Evolutionary conservation across 2,888 invertebrate genomes (phyloP), one percentile per base, ranked within the genome.

Genomic region (Cataglyphis cursor): DNA sequence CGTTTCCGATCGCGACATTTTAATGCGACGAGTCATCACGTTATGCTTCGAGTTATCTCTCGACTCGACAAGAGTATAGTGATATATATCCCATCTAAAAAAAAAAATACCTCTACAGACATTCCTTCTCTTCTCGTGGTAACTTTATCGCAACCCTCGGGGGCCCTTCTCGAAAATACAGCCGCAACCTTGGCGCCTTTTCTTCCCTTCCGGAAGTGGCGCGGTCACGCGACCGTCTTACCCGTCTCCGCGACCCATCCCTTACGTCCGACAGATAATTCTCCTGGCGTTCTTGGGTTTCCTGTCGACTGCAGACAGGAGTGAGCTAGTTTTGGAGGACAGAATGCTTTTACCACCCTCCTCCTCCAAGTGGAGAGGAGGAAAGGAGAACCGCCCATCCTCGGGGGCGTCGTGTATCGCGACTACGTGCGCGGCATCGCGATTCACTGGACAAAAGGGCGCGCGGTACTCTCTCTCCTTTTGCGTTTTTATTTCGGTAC

Each of bases 341-440:
- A 91, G 86, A 90, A 88, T 88, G 83, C 85, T 65, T 76, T 74
- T 54, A 68, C 81, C 21, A 24, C 31, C 62, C 6, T n/a, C 28
- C 75, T 21, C 28, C 44, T 9, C 48, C n/a, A 51, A 51, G 21
- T 3, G 35, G 59, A 8, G 21, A 2, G 35, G 12, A n/a, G 48
- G 6, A 24, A 5, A 28, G 54, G 15, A 35, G 74, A 35, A 8
- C 28, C 31, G 38, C 68, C 61, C 59, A 54, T 73, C 54, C 70
- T 64, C 81, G 78, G 68, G 80, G 74, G 78, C 76, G 51, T 62
- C 87, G 85, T 90, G 90, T 89, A 85, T 88, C 88, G 89, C 81
- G 81, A 65, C 70, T 87, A 90, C 89, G 91, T 89, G 89, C 84
- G 72, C 76, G 73, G 87, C 85, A 90, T 91, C 86, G 85, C 85